Conservation (phyloP, 1,140 invertebrate species). For the Diorhabda carinulata region DNA sequence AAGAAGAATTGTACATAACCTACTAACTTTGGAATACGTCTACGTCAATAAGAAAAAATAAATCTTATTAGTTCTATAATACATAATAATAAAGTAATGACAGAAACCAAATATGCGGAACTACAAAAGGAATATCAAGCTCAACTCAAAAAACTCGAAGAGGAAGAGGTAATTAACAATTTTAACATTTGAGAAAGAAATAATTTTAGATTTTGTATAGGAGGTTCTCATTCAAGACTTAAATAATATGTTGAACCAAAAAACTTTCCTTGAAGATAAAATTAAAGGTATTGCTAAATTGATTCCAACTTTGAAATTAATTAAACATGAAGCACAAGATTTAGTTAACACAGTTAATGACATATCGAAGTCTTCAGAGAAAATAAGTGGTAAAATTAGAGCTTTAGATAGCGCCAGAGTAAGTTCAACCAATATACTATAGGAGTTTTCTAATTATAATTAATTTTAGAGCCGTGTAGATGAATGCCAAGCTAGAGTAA, state of each 20-base stretch:
- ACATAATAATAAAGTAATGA: not conserved
- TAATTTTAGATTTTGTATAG: conserved; percentile 47
- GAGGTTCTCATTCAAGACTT: conserved; percentile 57
- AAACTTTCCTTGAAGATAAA: conserved; percentile 63
- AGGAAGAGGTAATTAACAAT: conserved; percentile 36
- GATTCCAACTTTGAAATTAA: conserved; percentile 63
- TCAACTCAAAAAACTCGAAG: conserved; percentile 38
- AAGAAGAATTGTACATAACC: too few species aligned
- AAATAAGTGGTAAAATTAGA: conserved; percentile 94
- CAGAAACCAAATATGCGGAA: conserved; percentile 13
- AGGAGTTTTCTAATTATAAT: not conserved
- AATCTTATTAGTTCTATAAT: too few species aligned
- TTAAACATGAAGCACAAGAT: conserved; percentile 69
- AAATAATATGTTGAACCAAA: conserved; percentile 56
- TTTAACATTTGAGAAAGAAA: conserved; percentile 9
- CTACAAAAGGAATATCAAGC: conserved; percentile 26
- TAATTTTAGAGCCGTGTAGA: conserved; percentile 77
- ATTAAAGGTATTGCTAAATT: conserved; percentile 60
- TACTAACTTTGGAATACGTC: too few species aligned
- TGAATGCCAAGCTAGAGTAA: conserved; percentile 90
- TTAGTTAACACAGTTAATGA: conserved; percentile 80
- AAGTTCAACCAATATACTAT: conserved; percentile 40
- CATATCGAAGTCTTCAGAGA: conserved; percentile 85
- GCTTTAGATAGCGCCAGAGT: conserved; percentile 91
- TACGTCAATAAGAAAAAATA: too few species aligned